Evolutionary conservation across 1,140 invertebrate genomes (phyloP).

Genomic region (Drosophila navojoa): DNA sequence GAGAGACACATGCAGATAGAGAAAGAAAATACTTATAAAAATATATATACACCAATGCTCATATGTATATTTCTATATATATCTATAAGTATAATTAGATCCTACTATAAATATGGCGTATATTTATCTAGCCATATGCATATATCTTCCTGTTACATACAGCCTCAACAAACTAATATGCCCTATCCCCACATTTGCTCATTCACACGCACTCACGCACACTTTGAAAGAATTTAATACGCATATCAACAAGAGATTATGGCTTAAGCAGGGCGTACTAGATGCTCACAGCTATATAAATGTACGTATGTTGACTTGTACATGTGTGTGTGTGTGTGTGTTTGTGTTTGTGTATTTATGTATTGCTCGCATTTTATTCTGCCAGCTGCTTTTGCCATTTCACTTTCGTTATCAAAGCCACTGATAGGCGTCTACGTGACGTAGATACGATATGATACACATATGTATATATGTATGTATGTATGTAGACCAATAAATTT

Average conservation of each 20-base stretch:
- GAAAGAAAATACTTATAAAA: no score
- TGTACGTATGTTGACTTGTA: background rate
- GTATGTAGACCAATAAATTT: background rate
- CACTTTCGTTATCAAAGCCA: conserved; percentile 66
- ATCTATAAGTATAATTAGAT: no score
- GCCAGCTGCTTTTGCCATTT: conserved; percentile 52
- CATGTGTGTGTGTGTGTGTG: background rate
- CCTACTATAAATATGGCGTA: no score
- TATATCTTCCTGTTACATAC: background rate
- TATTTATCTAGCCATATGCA: no score
- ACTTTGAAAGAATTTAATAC: conserved; percentile 23
- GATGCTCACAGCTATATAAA: conserved; percentile 1
- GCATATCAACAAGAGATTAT: conserved; percentile 43
- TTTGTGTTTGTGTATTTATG: background rate
- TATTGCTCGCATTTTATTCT: conserved; percentile 14
- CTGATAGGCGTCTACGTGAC: conserved; percentile 65
- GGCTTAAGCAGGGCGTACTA: conserved; percentile 3
- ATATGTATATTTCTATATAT: no score
- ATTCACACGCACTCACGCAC: conserved; percentile 3
- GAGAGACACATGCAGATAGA: no score
- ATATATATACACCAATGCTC: no score
- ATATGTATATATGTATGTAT: background rate
- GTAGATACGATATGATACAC: conserved; percentile 48
- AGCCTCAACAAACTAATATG: background rate
- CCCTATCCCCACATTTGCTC: background rate